These are phyloP conservation scores for Melitaea athalia DNA, from an alignment of 2,888 invertebrate species.

Conservation along the genomic window DNA sequence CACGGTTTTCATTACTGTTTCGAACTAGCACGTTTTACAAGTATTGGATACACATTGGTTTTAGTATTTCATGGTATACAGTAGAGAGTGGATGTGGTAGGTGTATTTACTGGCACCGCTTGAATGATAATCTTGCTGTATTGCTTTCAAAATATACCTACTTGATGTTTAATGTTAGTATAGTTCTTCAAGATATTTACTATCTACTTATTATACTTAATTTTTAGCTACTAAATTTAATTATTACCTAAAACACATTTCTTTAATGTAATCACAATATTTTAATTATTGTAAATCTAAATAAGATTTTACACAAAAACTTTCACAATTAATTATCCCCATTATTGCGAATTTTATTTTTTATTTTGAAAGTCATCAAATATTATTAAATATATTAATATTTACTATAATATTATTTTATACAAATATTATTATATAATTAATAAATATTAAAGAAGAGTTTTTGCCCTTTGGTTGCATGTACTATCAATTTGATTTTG, in stretches of 20 bases:
- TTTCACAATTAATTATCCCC: neutral
- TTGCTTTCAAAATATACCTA: neutral
- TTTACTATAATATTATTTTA: no score
- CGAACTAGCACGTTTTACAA: neutral
- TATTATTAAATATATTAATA: neutral
- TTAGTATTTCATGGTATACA: neutral
- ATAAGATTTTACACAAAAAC: neutral
- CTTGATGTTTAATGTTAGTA: neutral
- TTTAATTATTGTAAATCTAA: neutral
- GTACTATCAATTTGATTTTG: neutral
- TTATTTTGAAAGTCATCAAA: neutral
- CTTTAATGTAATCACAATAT: no score
- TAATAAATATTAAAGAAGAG: constrained; percentile 8
- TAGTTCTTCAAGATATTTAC: neutral
- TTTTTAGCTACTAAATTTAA: neutral
- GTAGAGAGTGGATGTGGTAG: constrained; percentile 4
- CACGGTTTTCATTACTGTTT: constrained; percentile 32
- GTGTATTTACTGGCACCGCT: constrained; percentile 7
- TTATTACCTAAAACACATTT: no score
- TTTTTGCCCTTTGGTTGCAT: constrained; percentile 2
- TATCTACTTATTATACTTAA: no score
- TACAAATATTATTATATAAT: no score
- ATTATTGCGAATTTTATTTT: neutral
- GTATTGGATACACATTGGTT: neutral
- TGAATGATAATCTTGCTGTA: constrained; percentile 10